A percentile compares a stretch with the other conserved stretches of the same genome.
phyloP scores from a whole-genome alignment of 2,113 vertebrate species.

The Natator depressus region DNA sequence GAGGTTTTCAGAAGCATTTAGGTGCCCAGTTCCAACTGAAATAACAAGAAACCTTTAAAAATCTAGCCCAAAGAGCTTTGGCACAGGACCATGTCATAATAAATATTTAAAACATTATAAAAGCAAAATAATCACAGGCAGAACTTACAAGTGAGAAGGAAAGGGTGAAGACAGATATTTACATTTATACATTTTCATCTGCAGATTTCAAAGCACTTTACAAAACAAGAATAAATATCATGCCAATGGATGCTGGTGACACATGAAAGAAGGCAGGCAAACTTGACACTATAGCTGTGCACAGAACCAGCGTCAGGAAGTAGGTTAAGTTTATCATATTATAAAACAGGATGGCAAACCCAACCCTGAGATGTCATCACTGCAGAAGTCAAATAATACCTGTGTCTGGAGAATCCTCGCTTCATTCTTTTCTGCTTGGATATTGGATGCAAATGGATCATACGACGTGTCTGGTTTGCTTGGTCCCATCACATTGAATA shows the following conservation, averaged over 20 bases:
- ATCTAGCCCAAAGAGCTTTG: neutral
- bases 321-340: neutral
- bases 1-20: neutral
- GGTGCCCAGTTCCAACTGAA: neutral
- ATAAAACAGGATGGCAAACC: neutral
- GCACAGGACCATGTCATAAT: neutral
- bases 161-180: neutral
- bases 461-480: neutral
- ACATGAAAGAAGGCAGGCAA: neutral
- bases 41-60: neutral
- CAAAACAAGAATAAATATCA: neutral
- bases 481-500: slow-evolving; percentile 43
- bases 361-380: neutral
- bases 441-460: neutral
- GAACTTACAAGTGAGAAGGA: neutral
- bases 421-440: neutral
- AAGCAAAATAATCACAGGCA: neutral
- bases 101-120: neutral
- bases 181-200: neutral
- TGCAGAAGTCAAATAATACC: slow-evolving; percentile 53
- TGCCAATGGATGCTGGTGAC: neutral
- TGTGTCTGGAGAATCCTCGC: slow-evolving; percentile 46
- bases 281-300: neutral
- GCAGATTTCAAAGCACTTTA: neutral
- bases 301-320: neutral